Conservation (phyloP, 2,113 vertebrate genomes). For the Sinocyclocheilus anophthalmus region DNA sequence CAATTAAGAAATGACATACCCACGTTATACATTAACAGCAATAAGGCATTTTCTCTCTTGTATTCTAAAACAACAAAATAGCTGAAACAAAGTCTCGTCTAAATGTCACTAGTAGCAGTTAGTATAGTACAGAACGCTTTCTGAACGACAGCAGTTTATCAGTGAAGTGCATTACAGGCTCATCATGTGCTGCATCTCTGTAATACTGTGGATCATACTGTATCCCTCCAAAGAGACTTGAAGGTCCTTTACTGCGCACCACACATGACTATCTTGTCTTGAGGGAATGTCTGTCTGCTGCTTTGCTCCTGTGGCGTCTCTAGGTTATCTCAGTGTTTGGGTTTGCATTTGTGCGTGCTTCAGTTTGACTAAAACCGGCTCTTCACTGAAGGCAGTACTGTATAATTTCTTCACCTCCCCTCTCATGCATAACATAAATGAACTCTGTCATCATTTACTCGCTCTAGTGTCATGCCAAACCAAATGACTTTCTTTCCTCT, state of each 20-base stretch:
- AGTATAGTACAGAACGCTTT: not conserved
- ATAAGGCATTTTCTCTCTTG: not conserved
- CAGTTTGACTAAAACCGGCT: not conserved
- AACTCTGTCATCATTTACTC: not conserved
- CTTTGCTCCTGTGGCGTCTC: conserved; percentile 2
- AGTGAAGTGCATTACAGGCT: conserved; percentile 2
- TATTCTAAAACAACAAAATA: not conserved
- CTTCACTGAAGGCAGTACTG: conserved; percentile 11
- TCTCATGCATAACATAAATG: not conserved
- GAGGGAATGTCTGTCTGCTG: conserved; percentile 12
- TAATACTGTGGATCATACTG: conserved; percentile 2
- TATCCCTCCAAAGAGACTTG: not conserved
- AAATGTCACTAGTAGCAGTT: not conserved
- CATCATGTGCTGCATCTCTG: not conserved
- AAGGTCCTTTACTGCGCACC: not conserved
- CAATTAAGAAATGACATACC: not conserved
- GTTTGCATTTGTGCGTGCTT: not conserved
- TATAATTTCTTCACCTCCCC: not conserved
- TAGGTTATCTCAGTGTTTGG: conserved; percentile 28
- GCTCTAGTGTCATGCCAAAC: not conserved
- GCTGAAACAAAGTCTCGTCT: not conserved
- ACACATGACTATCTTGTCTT: not conserved
- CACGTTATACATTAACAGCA: not conserved
- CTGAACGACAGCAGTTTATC: not conserved
- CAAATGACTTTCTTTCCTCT: not conserved